Base-by-base conservation (phyloP, 1,140 invertebrate species). In the Phocides pigmalion region DNA sequence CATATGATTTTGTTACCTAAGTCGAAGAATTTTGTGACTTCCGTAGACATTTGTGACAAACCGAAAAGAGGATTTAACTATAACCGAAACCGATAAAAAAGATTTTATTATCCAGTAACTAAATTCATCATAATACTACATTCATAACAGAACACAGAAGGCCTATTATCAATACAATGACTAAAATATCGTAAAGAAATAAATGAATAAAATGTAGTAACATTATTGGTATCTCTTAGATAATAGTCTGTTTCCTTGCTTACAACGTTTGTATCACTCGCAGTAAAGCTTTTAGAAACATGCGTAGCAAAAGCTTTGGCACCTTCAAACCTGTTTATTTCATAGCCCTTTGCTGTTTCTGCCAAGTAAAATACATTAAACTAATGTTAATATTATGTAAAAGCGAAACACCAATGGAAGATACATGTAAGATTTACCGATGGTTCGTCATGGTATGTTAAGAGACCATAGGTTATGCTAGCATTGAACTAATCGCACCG, bases 381-480 rank as follows among this genome's bases (percentile, higher is more conserved):
- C 54, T 59, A 59, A 59, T 59, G 54, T 46, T 59, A 59, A 59
- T 59, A 59, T 59, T 59, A 59, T 59, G 41, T 59, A 59, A 58
- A 58, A 44, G 54, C 54, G 54, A 58, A 53, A 58, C 22, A 20
- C 54, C 54, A 58, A 58, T 58, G 54, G 54, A 46, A 58, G 54
- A 58, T 58, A 58, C 54, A 58, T 32, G 54, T 58, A 58, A 58
- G 54, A 50, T 51, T 58, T 61, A 61, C 56, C 62, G 65, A 74
- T 71, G 46, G 61, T 71, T 74, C 68, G 68, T 64, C 68, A 70
- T 50, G 72, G 62, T 64, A 47, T 62, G 70, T 70, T 74, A 74
- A 72, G 68, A 76, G 72, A 63, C 64, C 70, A 76, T 70, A 76
- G 73, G 70, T 76, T 76, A 76, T 70, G 56, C 73, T 68, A 72